Base-by-base conservation (phyloP, 1,140 invertebrate species). In the Heliothis virescens region DNA sequence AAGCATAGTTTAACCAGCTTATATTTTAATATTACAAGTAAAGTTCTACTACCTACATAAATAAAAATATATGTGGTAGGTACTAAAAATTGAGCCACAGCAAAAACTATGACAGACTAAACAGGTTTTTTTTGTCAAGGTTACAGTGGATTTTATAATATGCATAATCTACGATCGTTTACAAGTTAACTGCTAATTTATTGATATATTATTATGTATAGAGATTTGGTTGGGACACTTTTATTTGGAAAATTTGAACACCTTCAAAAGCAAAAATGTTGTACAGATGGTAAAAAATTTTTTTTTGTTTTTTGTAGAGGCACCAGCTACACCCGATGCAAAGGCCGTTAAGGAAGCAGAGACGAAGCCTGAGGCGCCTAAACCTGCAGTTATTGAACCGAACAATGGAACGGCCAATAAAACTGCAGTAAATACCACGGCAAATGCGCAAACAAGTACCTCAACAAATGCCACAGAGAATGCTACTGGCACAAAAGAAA, bases 121-220 rank as follows among this genome's bases (percentile, higher is more conserved):
- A 48, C 65, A 69, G 5, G 65, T 69, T 69, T 69, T 62, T 52
- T 53, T n/a, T 21, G 13, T 69, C 47, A 69, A 53, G 65, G 47
- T 69, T 29, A 69, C 65, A 69, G 29, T 52, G 16, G 18, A 69
- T 69, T 69, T 69, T 34, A 34, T 62, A 26, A 52, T 52, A 53
- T 69, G 12, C 21, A 29, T 50, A 16, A 69, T 52, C 52, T 26
- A 41, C 11, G 26, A 65, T 65, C 7, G 29, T 34, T 16, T 63
- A 41, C 15, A 29, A 63, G 60, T 63, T 63, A 47, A 63, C 9
- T 41, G 13, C 60, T 63, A 41, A 63, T 63, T 62, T 26, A 34
- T 41, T 34, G 26, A 3, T 12, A 62, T 62, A 26, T 16, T 63
- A 57, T 15, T 26, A 1, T 26, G 55, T 11, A 18, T 11, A 15